Evolutionary conservation across 2,113 vertebrate genomes (phyloP), one percentile per base, ranked within the genome.

Genomic region (Meleagris gallopavo): DNA sequence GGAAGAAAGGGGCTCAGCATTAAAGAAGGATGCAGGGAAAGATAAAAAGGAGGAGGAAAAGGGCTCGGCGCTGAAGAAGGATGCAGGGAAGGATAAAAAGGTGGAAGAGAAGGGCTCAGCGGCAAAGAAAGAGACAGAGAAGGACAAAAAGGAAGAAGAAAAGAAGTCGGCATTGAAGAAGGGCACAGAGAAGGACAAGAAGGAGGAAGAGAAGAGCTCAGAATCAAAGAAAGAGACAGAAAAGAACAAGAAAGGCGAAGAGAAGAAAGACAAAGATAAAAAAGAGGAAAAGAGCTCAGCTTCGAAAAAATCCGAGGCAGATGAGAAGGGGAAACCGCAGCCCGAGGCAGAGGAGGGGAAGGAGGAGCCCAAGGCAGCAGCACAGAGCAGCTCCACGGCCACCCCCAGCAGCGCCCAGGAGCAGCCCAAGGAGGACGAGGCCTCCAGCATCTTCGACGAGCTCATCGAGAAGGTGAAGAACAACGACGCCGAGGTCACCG

Each of bases 401-500:
- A 17, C 70, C n/a, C 9, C 82, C 0, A 61, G 94, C 30, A 95
- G 69, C 30, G 65, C 91, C 0, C 30, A 94, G 3, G 96, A 97
- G 32, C 97, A 94, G 2, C 98, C 98, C 11, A 96, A 96, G 76
- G 98, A 97, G 0, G 97, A 97, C 0, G 98, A 98, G 32, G 98
- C 98, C 14, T 97, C 98, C 11, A 99, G 98, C 96, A 99, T 99
- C 86, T 99, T 99, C 19, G 99, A 99, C 1, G 99, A 99, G 95
- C 98, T 98, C 14, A 98, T 99, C 46, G 98, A 99, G 91, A 98
- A 97, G 78, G 98, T 99, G 93, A 97, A 96, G 70, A 98, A 97
- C 95, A 98, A 99, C 0, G 98, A 99, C 20, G 96, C 98, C 0
- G 96, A 97, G 64, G 96, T 99, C 87, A 96, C 94, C 0, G 99